phyloP scores from a whole-genome alignment of 2,888 invertebrate species.

The Parnassius apollo region DNA sequence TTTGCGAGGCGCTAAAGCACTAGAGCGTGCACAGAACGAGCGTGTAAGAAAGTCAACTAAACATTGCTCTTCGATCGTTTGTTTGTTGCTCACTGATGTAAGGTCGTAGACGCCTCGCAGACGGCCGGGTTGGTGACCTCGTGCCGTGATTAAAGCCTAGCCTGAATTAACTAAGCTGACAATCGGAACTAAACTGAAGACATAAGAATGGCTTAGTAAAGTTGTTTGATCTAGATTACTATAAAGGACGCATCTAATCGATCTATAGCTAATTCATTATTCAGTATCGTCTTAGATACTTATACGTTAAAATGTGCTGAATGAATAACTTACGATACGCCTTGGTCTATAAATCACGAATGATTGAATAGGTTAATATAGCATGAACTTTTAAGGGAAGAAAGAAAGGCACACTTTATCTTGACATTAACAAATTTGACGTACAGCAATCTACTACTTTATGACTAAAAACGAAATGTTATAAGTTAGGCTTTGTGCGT shows the following conservation, averaged over 20 bases:
- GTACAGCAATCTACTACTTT: no score
- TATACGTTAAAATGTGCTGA: no score
- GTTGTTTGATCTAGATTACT: not conserved
- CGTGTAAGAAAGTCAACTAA: conserved; percentile 40
- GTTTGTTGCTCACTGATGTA: conserved; percentile 31
- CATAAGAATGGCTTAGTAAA: not conserved
- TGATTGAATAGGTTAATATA: no score
- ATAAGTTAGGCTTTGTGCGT: no score
- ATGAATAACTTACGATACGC: no score
- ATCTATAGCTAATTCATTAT: not conserved
- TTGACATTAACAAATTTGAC: no score
- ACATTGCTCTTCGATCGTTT: conserved; percentile 31
- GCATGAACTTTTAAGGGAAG: no score
- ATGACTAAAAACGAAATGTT: no score
- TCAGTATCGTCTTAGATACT: no score
- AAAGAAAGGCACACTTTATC: no score
- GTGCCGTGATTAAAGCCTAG: conserved; percentile 48
- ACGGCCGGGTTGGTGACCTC: conserved; percentile 55
- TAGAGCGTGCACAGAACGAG: conserved; percentile 12
- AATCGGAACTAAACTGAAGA: conserved; percentile 1
- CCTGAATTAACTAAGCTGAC: conserved; percentile 1
- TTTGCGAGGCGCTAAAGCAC: conserved; percentile 30
- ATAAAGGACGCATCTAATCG: not conserved
- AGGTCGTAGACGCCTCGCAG: conserved; percentile 62
- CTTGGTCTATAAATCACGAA: no score